Evolutionary conservation across 2,888 invertebrate genomes (phyloP).

Genomic region (Ichneumoninae sp.): DNA sequence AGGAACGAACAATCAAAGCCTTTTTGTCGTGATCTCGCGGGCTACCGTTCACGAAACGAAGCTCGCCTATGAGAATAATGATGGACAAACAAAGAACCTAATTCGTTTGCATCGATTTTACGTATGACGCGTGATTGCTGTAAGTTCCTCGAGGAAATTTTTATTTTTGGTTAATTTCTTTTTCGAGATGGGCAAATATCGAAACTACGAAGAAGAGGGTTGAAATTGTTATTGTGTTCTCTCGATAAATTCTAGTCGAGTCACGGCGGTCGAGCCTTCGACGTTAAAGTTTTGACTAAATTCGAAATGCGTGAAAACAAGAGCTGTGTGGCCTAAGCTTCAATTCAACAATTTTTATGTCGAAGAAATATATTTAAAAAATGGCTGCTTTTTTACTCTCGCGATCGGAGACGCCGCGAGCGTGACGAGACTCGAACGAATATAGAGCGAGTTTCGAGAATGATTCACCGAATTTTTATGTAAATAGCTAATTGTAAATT

Average conservation of each 20-base stretch:
- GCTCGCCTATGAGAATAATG: constrained; percentile 22
- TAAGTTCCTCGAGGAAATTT: neutral
- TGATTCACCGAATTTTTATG: constrained; percentile 52
- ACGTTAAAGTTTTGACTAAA: neutral
- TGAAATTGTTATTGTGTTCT: constrained; percentile 19
- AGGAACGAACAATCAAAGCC: neutral
- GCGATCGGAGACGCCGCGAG: neutral
- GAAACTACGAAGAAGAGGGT: neutral
- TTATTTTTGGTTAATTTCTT: neutral
- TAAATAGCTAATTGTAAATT: constrained; percentile 52
- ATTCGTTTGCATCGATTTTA: constrained; percentile 43
- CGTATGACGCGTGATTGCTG: constrained; percentile 15
- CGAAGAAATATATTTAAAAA: neutral
- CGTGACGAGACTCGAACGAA: constrained; percentile 39
- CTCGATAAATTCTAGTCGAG: constrained; percentile 63
- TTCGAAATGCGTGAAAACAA: neutral
- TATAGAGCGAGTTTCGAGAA: constrained; percentile 41
- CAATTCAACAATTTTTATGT: neutral
- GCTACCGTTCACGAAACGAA: constrained; percentile 29
- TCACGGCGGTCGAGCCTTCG: constrained; percentile 18
- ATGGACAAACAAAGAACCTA: constrained; percentile 26
- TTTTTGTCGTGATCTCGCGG: constrained; percentile 19
- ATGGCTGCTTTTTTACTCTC: neutral
- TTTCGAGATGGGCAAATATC: constrained; percentile 9
- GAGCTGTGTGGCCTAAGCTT: constrained; percentile 24